phyloP scores from a whole-genome alignment of 1,140 invertebrate species.

The Nixonia krombeini region DNA sequence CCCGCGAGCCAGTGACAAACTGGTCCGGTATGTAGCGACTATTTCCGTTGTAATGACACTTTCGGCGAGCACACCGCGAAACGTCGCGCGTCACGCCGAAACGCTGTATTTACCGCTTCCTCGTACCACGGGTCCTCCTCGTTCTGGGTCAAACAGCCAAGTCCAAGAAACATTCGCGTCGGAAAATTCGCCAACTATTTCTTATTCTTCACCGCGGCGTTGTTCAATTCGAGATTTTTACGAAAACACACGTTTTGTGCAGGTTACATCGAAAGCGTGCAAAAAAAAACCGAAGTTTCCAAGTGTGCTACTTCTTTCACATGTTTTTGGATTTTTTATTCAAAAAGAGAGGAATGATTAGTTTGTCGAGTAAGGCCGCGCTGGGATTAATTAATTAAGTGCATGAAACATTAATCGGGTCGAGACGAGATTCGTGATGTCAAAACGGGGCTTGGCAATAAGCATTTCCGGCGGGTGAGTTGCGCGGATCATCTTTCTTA shows the following conservation, averaged over 20 bases:
- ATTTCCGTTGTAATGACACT: slow-evolving; percentile 8
- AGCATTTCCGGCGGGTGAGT: slow-evolving; percentile 57
- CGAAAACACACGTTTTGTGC: slow-evolving; percentile 11
- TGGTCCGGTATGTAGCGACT: not conserved
- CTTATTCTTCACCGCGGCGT: not conserved
- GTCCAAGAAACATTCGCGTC: not conserved
- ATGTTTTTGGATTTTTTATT: no score
- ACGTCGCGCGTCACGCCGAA: slow-evolving; percentile 35
- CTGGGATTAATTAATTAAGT: no score
- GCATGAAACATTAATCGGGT: no score
- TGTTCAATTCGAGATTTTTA: no score
- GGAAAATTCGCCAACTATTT: not conserved
- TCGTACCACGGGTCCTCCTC: slow-evolving; percentile 38
- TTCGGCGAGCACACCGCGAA: not conserved
- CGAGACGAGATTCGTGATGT: no score
- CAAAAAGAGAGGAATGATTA: no score
- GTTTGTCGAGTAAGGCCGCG: no score
- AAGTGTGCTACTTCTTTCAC: no score
- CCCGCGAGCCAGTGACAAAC: not conserved
- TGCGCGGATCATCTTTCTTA: slow-evolving; percentile 9
- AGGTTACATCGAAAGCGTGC: no score
- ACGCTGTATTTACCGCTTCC: slow-evolving; percentile 58
- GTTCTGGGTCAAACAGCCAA: slow-evolving; percentile 47
- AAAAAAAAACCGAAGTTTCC: no score
- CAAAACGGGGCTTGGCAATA: slow-evolving; percentile 49